Percentiles rank a stretch among this genome's conserved stretches.
These are phyloP conservation scores for Chymomyza procnemis DNA, from an alignment of 2,888 invertebrate species.

Conservation along the genomic window DNA sequence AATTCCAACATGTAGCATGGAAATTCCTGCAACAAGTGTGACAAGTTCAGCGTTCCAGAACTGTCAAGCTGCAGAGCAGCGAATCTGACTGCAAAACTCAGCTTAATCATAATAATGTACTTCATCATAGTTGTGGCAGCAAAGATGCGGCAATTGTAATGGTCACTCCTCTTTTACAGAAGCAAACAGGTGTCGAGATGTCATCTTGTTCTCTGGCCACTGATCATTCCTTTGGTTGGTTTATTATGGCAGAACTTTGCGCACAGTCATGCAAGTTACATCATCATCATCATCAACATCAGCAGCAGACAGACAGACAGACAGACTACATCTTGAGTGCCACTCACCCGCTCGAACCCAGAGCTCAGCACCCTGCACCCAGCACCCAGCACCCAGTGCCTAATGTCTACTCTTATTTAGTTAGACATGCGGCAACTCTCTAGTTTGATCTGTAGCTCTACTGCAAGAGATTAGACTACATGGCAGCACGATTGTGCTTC, in stretches of 20 bases:
- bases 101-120: background rate
- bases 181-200: background rate
- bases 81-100: background rate
- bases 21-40: background rate
- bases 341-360: background rate
- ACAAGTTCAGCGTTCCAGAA: background rate
- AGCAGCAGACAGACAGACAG: no score
- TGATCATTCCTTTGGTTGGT: background rate
- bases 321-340: background rate
- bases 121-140: background rate
- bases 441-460: conserved; percentile 48
- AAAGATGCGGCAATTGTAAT: background rate
- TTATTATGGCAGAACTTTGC: background rate
- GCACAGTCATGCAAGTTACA: background rate
- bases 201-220: background rate
- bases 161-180: background rate
- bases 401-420: background rate
- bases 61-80: background rate
- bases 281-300: no score
- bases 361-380: no score
- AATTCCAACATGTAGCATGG: background rate
- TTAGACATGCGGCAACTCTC: background rate
- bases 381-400: background rate
- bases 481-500: conserved; percentile 42
- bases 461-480: conserved; percentile 19